Base-by-base conservation (phyloP, 2,888 invertebrate species). In the Brenthis daphne region DNA sequence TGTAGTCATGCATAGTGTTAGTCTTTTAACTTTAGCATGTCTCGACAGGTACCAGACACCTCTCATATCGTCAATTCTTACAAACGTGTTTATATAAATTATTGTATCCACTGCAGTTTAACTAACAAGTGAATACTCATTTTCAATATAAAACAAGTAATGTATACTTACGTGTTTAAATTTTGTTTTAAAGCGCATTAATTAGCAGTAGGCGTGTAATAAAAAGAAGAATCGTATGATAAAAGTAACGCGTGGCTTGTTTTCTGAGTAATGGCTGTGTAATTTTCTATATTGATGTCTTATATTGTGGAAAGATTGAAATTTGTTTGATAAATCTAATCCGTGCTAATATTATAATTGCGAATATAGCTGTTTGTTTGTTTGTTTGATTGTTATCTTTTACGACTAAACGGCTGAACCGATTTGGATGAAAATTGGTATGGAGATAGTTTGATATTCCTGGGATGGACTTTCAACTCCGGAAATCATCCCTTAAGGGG, bases 21-120 rank as follows among this genome's bases (percentile, higher is more conserved):
- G 37, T 43, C 37, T 11, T 43, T 43, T 29, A 29, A 2, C 74
- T 69, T 61, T 51, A 75, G 79, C 88, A 85, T 76, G 87, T 86
- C 75, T 57, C 69, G 74, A 87, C 87, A 85, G 74, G 84, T 83
- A 80, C 70, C 54, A 54, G 61, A 65, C 33, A 51, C 68, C 29
- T 67, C 69, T 73, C 68, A 77, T 70, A 70, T 65, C 16, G 37
- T 55, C 11, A 24, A 48, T 58, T 29, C 6, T 37, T 50, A 11
- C 48, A 12, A 33, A 1, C n/a, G 47, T 65, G 43, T 24, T 11
- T 51, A 37, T 12, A 47, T 37, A 51, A 57, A 65, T 43, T 37
- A 29, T 24, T 6, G 1, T 6, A 57, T 75, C 64, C 75, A 74
- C 69, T 73, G 69, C 73, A 14, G 8, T 48, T 69, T 24, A 61